These are phyloP conservation scores for Zoanthus sociatus DNA, from an alignment of 92 coral and sea anemone species.

Conservation along the genomic window DNA sequence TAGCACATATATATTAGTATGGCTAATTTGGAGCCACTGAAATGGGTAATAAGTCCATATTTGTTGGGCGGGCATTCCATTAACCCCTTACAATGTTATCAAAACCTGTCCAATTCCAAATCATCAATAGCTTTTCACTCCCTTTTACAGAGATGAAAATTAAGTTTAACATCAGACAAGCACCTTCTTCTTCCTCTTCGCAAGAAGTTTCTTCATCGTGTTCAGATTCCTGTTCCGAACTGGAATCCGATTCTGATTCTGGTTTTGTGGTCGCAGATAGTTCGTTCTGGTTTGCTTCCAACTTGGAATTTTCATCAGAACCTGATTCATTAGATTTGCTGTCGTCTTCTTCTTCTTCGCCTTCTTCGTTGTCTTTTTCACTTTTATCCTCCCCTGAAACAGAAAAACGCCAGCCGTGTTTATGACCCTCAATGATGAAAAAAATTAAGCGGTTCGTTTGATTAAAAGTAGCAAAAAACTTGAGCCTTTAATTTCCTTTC, in stretches of 20 bases:
- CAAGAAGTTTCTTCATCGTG: constrained; percentile 11
- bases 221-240: constrained; percentile 22
- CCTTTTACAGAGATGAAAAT: not conserved
- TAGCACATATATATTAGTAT: no score
- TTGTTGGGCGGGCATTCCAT: no score
- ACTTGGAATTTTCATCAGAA: constrained; percentile 11
- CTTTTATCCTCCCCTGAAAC: constrained; percentile 32
- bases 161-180: not conserved
- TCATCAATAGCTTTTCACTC: not conserved
- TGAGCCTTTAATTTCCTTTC: not conserved
- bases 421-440: constrained; percentile 16
- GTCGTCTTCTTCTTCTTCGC: constrained; percentile 5
- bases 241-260: constrained; percentile 10
- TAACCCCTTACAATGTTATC: no score
- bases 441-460: not conserved
- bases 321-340: constrained; percentile 9
- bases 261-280: constrained; percentile 2
- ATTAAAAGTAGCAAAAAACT: not conserved
- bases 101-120: no score
- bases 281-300: not conserved
- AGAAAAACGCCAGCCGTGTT: constrained; percentile 51
- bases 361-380: not conserved
- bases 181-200: constrained; percentile 24
- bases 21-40: no score
- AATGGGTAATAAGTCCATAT: no score